phyloP scores from a whole-genome alignment of 2,888 invertebrate genomes.

The Trissolcus japonicus region DNA sequence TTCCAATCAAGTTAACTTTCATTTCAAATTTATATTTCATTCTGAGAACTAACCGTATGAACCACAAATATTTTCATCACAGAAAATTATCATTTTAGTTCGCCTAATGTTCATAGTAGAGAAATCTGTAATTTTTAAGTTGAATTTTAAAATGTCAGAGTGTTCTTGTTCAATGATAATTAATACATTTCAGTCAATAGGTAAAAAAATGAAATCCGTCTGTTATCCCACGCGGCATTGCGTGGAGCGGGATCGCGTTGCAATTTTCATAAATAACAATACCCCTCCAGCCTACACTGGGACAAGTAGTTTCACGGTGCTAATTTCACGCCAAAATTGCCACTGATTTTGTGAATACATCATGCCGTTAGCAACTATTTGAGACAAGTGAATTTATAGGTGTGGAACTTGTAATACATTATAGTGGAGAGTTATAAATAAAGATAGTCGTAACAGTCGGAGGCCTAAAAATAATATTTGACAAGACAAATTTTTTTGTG shows the following conservation, averaged over 20 bases:
- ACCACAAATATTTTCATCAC: too few relatives aligned
- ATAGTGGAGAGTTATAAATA: too few relatives aligned
- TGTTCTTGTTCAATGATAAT: constrained; percentile 11
- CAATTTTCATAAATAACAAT: constrained; percentile 47
- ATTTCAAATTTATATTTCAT: too few relatives aligned
- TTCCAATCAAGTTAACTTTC: too few relatives aligned
- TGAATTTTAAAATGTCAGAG: constrained; percentile 11
- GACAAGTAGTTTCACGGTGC: constrained; percentile 27
- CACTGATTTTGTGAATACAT: constrained; percentile 28
- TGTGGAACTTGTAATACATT: background rate
- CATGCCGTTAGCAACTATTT: constrained; percentile 5
- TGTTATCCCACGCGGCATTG: constrained; percentile 27
- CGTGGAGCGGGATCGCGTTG: constrained; percentile 23
- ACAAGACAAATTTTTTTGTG: too few relatives aligned
- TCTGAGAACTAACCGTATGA: too few relatives aligned
- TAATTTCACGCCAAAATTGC: constrained; percentile 35
- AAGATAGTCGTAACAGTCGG: too few relatives aligned
- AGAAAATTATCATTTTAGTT: too few relatives aligned
- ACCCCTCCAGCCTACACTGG: constrained; percentile 30
- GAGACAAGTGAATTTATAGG: constrained; percentile 6
- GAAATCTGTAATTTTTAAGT: background rate
- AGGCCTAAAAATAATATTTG: too few relatives aligned
- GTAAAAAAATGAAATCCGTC: constrained; percentile 19
- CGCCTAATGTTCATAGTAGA: background rate
- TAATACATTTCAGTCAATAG: constrained; percentile 34